Evolutionary conservation across 2,888 invertebrate species (phyloP).

Genomic region (Slavum lentiscoides): DNA sequence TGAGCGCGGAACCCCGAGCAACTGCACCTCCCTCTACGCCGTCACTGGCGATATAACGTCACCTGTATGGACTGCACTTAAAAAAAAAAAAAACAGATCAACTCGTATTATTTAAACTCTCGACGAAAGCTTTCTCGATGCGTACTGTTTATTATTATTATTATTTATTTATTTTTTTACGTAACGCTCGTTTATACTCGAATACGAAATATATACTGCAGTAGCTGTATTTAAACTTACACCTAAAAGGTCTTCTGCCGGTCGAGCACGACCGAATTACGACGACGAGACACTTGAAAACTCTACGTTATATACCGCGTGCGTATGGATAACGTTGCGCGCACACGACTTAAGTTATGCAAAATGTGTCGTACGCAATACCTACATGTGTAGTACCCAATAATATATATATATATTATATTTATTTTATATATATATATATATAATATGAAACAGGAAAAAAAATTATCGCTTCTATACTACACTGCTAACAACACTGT

Average conservation of each 20-base stretch:
- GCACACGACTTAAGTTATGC: conserved; percentile 4
- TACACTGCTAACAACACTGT: no score
- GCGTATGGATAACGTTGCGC: background rate
- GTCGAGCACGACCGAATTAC: conserved; percentile 27
- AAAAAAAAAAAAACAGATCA: no score
- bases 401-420: no score
- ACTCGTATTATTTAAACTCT: no score
- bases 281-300: background rate
- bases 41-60: no score
- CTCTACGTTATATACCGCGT: background rate
- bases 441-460: conserved; percentile 13
- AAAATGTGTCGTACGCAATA: conserved; percentile 21
- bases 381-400: background rate
- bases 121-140: background rate
- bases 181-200: background rate
- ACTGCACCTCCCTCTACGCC: no score
- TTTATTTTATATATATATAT: no score
- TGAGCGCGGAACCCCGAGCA: no score
- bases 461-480: conserved; percentile 5
- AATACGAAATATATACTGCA: background rate
- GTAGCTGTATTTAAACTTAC: background rate
- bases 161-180: background rate
- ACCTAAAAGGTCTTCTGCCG: conserved; percentile 27
- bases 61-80: no score
- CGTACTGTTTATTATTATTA: background rate